Conservation (phyloP, 2,888 invertebrate genomes). For the Panopea generosa region DNA sequence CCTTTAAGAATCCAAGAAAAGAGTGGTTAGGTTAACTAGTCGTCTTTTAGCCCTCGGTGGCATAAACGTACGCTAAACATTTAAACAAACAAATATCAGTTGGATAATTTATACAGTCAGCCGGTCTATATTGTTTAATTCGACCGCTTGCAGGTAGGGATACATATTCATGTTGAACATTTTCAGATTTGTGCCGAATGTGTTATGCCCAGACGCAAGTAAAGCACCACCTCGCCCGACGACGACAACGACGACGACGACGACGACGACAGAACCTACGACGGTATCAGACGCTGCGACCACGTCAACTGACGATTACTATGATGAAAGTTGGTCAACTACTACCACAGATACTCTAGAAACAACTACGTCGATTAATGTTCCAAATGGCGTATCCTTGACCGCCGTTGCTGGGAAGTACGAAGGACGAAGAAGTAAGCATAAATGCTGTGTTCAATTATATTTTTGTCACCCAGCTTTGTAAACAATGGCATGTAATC, state of each 20-base stretch:
- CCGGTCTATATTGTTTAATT: no score
- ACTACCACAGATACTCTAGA: neutral
- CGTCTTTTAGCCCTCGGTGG: no score
- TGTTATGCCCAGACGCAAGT: conserved; percentile 56
- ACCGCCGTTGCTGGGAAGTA: conserved; percentile 53
- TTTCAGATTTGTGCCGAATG: conserved; percentile 49
- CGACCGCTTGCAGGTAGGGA: no score
- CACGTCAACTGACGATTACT: neutral
- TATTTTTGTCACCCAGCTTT: no score
- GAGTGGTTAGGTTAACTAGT: no score
- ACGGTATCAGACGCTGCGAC: conserved; percentile 9
- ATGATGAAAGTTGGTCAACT: neutral
- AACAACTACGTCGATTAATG: neutral
- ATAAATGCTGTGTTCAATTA: no score
- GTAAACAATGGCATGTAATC: no score
- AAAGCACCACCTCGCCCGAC: conserved; percentile 54
- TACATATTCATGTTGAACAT: no score
- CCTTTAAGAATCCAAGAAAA: no score
- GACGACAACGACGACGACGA: conserved; percentile 19
- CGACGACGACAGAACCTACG: conserved; percentile 11
- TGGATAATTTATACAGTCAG: no score
- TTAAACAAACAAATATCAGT: no score
- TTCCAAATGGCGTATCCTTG: conserved; percentile 9
- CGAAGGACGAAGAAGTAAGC: conserved; percentile 64
- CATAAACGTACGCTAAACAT: no score